Base-by-base conservation (phyloP, 2,113 vertebrate species). In the Sitta europaea region DNA sequence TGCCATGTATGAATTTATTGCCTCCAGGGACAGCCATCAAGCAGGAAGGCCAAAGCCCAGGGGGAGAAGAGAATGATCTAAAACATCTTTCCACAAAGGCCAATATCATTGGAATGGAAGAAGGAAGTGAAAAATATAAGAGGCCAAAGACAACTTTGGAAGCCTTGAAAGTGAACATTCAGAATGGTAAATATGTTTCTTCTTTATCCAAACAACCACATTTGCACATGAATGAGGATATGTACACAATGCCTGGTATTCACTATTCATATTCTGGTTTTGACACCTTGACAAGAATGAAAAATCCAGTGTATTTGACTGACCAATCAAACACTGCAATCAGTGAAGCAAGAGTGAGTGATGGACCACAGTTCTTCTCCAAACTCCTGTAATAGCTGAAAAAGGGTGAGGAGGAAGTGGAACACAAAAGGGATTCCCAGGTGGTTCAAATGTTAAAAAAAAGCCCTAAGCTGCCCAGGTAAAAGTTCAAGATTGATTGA, bases 111-210 rank as follows among this genome's bases (percentile, higher is more conserved):
- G 74, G 45, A 79, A 45, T 68, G 62, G 31, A 85, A 94, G 73
- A 91, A 96, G 94, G 86, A 94, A 95, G 83, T 67, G 15, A n/a
- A 63, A 84, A 71, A 40, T 38, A 19, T 10, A 40, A 71, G 61
- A 89, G 43, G 72, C 28, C 80, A 89, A 86, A 89, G 61, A 68
- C 40, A 63, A 77, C 4, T 13, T 48, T 92, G 86, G 91, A 82
- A 87, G 28, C 38, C 53, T 78, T 94, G 72, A 86, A 92, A 89
- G 50, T 55, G 66, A 88, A 51, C 22, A 33, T 6, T 93, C 70
- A 89, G 80, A 87, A 96, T n/a, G 28, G 91, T 72, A 97, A 97
- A 97, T 92, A 97, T 33, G 23, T 33, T 89, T 77, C 22, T 90
- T 84, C 70, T 92, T 94, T 95, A 42, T 74, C 22, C 58, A 96